These are phyloP conservation scores for Sturmia bella DNA, from an alignment of 2,888 invertebrate genomes.

Conservation along the genomic window DNA sequence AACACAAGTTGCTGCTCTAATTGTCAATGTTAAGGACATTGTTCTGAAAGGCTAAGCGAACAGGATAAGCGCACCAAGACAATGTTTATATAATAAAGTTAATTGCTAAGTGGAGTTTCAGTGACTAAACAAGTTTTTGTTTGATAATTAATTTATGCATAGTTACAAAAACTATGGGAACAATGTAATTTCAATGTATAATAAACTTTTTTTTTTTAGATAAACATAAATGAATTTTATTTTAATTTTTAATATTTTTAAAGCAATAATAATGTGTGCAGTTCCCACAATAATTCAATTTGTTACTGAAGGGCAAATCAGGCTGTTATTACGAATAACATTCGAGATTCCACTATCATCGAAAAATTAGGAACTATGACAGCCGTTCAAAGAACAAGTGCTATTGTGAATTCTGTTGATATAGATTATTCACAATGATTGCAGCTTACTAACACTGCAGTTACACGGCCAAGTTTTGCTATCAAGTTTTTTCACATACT, in stretches of 20 bases:
- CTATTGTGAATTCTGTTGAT: no score
- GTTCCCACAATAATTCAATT: no score
- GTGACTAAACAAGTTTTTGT: constrained; percentile 33
- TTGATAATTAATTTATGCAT: constrained; percentile 1
- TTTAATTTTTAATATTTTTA: neutral
- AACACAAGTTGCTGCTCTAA: constrained; percentile 45
- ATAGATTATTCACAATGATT: no score
- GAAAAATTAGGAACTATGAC: no score
- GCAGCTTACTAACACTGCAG: no score
- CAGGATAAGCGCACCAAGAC: neutral
- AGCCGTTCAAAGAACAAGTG: no score
- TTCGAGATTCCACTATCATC: no score
- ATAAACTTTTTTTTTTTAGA: neutral
- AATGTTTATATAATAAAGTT: constrained; percentile 33
- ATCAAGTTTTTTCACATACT: no score
- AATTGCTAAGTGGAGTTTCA: constrained; percentile 33
- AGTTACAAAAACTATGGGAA: neutral
- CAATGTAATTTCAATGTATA: constrained; percentile 1
- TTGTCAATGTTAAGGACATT: constrained; percentile 56
- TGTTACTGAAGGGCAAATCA: no score
- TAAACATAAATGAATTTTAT: neutral
- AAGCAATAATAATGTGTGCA: no score
- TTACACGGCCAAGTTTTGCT: no score
- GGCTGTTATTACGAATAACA: no score
- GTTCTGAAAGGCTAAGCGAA: constrained; percentile 16